Evolutionary conservation across 2,797 vertebrate genomes (phyloP).

Genomic region (Synaphobranchus kaupii): DNA sequence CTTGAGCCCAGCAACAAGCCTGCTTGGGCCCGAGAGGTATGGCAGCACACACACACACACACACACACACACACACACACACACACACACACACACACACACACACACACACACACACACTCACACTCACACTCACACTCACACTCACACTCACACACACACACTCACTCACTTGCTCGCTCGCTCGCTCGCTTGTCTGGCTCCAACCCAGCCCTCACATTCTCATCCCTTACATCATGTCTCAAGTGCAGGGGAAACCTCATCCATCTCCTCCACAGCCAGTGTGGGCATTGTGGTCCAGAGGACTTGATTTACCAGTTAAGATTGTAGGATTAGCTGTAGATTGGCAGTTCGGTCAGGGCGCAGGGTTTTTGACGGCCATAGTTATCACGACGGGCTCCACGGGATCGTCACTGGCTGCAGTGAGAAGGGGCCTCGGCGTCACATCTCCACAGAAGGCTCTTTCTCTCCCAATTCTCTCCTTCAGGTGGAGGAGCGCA

Average conservation of each 20-base stretch:
- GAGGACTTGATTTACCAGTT: neutral
- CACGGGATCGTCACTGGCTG: neutral
- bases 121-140: too few relatives aligned
- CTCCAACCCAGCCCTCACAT: neutral
- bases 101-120: too few relatives aligned
- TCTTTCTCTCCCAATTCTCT: neutral
- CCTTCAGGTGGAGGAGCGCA: conserved; percentile 85
- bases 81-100: too few relatives aligned
- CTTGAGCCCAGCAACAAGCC: conserved; percentile 85
- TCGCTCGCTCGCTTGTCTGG: too few relatives aligned
- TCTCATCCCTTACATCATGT: neutral
- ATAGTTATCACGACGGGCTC: neutral
- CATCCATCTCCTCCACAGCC: neutral
- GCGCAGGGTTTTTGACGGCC: neutral
- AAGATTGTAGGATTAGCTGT: neutral
- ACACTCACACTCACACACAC: too few relatives aligned
- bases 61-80: neutral
- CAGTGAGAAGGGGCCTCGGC: neutral
- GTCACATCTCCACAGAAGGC: neutral
- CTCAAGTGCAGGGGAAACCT: neutral
- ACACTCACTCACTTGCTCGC: too few relatives aligned
- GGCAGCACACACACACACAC: neutral
- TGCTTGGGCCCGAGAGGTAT: conserved; percentile 85
- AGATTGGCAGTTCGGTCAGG: neutral
- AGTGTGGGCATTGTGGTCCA: neutral